These are phyloP conservation scores for Typhlichthys eigenmanni DNA, from an alignment of 2,797 vertebrate species.

Conservation along the genomic window DNA sequence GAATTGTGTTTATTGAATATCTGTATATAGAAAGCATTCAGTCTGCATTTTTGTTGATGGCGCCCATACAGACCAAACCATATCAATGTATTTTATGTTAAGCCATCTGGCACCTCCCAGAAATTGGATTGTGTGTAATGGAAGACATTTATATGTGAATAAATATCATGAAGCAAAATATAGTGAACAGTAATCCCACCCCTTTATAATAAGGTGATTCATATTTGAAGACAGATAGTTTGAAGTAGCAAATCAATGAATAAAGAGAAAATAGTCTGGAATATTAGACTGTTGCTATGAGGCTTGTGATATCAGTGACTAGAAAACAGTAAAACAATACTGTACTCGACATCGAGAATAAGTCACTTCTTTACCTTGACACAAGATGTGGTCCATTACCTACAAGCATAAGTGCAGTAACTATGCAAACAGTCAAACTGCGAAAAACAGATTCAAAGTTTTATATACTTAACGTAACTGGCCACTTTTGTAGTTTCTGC, in stretches of 20 bases:
- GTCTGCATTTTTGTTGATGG: background rate
- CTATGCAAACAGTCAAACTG: too few relatives aligned
- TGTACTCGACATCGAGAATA: too few relatives aligned
- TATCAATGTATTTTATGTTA: conserved; percentile 1
- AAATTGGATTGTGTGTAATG: conserved; percentile 6
- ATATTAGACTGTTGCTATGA: conserved; percentile 41
- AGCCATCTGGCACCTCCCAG: background rate
- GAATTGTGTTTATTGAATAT: conserved; percentile 18
- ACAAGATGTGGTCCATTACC: conserved; percentile 48
- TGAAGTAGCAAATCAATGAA: conserved; percentile 28
- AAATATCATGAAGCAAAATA: conserved; percentile 9
- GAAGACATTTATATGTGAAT: background rate
- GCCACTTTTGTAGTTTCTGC: too few relatives aligned
- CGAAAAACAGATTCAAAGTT: too few relatives aligned
- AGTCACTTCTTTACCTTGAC: conserved; percentile 39
- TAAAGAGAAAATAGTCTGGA: conserved; percentile 31
- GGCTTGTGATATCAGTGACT: conserved; percentile 36
- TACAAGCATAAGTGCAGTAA: background rate
- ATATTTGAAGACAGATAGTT: conserved; percentile 35
- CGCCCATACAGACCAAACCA: background rate
- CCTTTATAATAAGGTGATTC: conserved; percentile 18
- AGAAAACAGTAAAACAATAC: conserved; percentile 43
- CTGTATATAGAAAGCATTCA: conserved; percentile 6
- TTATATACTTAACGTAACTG: too few relatives aligned
- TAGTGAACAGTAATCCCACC: conserved; percentile 15